Conservation (phyloP, 2,113 vertebrate species). For the Illadopsis cleaveri region DNA sequence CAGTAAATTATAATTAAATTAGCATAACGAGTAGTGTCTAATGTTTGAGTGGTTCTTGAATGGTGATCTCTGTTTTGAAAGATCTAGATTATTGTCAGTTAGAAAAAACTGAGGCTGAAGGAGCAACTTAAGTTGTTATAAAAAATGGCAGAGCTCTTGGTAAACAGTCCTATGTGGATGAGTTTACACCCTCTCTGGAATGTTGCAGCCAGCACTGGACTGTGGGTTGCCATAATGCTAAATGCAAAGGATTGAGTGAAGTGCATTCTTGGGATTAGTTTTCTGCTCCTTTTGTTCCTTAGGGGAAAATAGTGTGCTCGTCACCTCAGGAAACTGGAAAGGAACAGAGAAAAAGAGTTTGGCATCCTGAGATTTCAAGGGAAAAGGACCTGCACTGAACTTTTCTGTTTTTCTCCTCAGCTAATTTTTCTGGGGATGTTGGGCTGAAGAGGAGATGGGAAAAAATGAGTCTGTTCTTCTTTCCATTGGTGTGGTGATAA, state of each 20-base stretch:
- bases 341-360: background rate
- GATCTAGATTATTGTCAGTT: background rate
- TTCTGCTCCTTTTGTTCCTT: background rate
- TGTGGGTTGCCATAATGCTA: background rate
- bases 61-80: background rate
- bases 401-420: background rate
- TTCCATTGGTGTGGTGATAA: background rate
- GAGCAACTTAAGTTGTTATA: background rate
- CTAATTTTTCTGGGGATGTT: background rate
- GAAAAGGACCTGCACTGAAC: background rate
- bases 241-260: background rate
- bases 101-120: background rate
- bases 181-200: accelerated
- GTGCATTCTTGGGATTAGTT: background rate
- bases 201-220: background rate
- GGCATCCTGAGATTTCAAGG: background rate
- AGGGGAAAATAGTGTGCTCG: accelerated
- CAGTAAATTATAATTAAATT: background rate
- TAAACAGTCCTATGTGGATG: background rate
- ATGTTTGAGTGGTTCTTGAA: background rate
- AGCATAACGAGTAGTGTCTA: background rate
- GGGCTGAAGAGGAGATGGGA: background rate
- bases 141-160: background rate
- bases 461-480: background rate
- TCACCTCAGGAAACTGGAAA: background rate